A percentile compares a stretch with the other conserved stretches of the same genome.
phyloP scores from a whole-genome alignment of 2,797 vertebrate species.

The Gastrophryne carolinensis region DNA sequence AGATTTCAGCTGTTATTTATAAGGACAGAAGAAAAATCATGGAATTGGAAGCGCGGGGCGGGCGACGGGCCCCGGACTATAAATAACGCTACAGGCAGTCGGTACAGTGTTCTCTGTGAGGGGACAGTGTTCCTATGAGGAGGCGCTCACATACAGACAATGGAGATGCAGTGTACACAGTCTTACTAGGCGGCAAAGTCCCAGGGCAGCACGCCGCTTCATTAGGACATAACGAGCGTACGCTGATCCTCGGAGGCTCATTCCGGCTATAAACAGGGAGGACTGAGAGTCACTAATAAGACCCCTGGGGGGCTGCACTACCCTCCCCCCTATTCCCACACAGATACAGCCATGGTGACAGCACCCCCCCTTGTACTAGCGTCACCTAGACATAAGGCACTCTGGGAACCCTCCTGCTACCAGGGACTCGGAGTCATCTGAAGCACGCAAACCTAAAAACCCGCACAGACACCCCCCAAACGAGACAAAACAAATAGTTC shows the following conservation, averaged over 20 bases:
- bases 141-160: not conserved
- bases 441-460: slow-evolving; percentile 36
- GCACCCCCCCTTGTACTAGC: not conserved
- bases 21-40: no score
- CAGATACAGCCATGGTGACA: slow-evolving; percentile 28
- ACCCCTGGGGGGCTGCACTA: slow-evolving; percentile 1
- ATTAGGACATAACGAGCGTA: slow-evolving; percentile 42
- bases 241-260: slow-evolving; percentile 22
- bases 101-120: not conserved
- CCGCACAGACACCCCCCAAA: not conserved
- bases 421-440: slow-evolving; percentile 16
- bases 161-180: no score
- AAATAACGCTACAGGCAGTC: not conserved
- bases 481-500: not conserved
- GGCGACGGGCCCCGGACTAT: not conserved
- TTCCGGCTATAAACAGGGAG: slow-evolving; percentile 40
- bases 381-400: slow-evolving; percentile 49
- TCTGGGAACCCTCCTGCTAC: slow-evolving; percentile 39
- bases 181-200: slow-evolving; percentile 4
- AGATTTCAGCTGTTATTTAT: not conserved
- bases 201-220: not conserved
- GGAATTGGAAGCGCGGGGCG: no score
- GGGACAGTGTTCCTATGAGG: slow-evolving; percentile 26
- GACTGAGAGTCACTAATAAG: slow-evolving; percentile 30
- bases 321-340: slow-evolving; percentile 6